phyloP scores from a whole-genome alignment of 2,113 vertebrate genomes.

The Crotophaga sulcirostris region DNA sequence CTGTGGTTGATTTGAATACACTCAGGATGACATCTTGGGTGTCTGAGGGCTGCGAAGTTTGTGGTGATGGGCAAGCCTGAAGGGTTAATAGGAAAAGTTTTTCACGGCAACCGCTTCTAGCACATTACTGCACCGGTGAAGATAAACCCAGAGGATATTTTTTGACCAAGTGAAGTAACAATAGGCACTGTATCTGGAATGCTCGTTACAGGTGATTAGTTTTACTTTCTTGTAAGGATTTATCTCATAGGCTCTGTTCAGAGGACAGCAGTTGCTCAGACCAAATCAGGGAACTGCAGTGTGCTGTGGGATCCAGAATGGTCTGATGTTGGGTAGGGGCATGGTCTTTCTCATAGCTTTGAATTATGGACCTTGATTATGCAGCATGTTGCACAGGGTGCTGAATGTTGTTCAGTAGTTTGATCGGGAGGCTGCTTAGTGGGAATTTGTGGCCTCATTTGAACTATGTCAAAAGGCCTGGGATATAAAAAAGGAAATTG shows the following conservation, averaged over 20 bases:
- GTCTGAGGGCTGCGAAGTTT: not conserved
- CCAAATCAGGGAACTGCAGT: not conserved
- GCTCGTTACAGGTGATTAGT: not conserved
- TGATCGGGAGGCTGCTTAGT: not conserved
- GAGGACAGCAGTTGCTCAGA: not conserved
- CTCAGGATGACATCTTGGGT: not conserved
- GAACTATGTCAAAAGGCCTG: not conserved
- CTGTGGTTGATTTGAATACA: not conserved
- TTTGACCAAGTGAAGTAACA: not conserved
- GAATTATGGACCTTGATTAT: not conserved
- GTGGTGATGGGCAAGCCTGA: not conserved
- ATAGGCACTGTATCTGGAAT: not conserved
- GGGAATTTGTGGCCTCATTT: not conserved
- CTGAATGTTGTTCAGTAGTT: not conserved
- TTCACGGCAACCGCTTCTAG: not conserved
- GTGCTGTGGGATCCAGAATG: not conserved
- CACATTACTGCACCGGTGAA: not conserved
- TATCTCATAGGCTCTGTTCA: not conserved
- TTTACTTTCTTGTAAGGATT: not conserved
- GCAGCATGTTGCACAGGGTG: not conserved
- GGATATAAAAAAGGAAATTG: not conserved
- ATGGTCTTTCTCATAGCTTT: not conserved
- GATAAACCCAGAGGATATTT: not conserved
- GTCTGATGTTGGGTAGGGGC: not conserved
- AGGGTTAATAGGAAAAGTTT: not conserved